These are phyloP conservation scores for Drosophila miranda DNA, from an alignment of 1,140 invertebrate species.

Conservation along the genomic window DNA sequence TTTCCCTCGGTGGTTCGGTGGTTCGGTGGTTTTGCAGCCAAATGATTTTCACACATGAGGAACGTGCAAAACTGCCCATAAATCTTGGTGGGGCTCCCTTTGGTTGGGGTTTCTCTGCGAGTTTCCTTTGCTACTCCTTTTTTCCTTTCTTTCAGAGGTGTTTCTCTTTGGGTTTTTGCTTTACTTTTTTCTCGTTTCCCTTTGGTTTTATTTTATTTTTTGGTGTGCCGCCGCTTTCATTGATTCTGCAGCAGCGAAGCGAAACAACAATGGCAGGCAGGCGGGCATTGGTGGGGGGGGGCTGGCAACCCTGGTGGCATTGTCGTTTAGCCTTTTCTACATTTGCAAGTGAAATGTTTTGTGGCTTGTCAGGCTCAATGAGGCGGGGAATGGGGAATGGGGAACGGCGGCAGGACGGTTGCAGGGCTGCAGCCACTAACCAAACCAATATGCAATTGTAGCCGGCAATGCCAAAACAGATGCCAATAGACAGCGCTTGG, in stretches of 20 bases:
- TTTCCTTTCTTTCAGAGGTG: slow-evolving; percentile 24
- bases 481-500: slow-evolving; percentile 45
- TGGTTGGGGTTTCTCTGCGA: too few relatives aligned
- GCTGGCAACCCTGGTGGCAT: slow-evolving; percentile 36
- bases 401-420: not conserved
- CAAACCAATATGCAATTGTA: slow-evolving; percentile 68
- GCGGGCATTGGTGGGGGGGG: slow-evolving; percentile 5
- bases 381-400: slow-evolving; percentile 11
- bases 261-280: slow-evolving; percentile 46
- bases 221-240: slow-evolving; percentile 46
- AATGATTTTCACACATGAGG: slow-evolving; percentile 79
- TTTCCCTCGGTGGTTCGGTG: not conserved
- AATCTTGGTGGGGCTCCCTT: slow-evolving; percentile 46
- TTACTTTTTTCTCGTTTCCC: slow-evolving; percentile 9
- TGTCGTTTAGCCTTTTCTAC: slow-evolving; percentile 61
- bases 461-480: slow-evolving; percentile 45
- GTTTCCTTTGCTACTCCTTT: slow-evolving; percentile 7
- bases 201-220: slow-evolving; percentile 15
- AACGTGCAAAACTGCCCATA: slow-evolving; percentile 76
- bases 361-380: slow-evolving; percentile 56
- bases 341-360: slow-evolving; percentile 77
- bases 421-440: slow-evolving; percentile 19
- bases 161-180: slow-evolving; percentile 9
- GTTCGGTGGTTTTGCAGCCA: slow-evolving; percentile 47
- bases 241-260: slow-evolving; percentile 61